Evolutionary conservation across 1,140 invertebrate species (phyloP), one percentile per base, ranked within the genome.

Genomic region (Trichoplusia ni): DNA sequence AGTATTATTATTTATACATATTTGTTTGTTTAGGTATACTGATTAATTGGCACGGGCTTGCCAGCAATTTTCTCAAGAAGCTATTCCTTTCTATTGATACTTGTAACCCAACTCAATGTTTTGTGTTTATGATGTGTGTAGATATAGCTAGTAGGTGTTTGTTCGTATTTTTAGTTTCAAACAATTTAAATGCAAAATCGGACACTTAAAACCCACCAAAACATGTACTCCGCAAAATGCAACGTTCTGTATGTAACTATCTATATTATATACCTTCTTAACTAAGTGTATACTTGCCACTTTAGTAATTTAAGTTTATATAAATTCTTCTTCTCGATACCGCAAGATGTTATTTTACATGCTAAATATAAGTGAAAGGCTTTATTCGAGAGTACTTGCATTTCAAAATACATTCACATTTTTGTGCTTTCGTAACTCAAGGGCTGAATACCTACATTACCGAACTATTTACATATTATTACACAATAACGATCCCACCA

Each of bases 401-500:
- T 59, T 59, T 59, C 18, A 8, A 46, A 46, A 31, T 46, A 33
- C 38, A 59, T 59, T 59, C 27, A 46, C 25, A 61, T 44, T 53
- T 47, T n/a, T 59, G 27, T 47, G 49, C 46, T 58, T 44, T 49
- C 19, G 21, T 60, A 64, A n/a, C n/a, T n/a, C n/a, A n/a, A 60
- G 53, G 33, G 59, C 61, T 5, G 33, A 49, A 61, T 60, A 69
- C 46, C 44, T 68, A 58, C 42, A 69, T 72, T 70, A 80, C 81
- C 77, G 79, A 84, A 84, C 75, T 84, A 82, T 75, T 82, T n/a
- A n/a, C n/a, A 84, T 77, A 81, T 21, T 49, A 49, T 49, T 44
- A 58, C 54, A 58, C 77, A 86, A 80, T 84, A 84, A 86, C 73
- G 85, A 90, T 87, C 87, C 87, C 87, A 90, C 87, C 87, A 90